Evolutionary conservation across 2,888 invertebrate species (phyloP), one percentile per base, ranked within the genome.

Genomic region (Diaphora mendica): DNA sequence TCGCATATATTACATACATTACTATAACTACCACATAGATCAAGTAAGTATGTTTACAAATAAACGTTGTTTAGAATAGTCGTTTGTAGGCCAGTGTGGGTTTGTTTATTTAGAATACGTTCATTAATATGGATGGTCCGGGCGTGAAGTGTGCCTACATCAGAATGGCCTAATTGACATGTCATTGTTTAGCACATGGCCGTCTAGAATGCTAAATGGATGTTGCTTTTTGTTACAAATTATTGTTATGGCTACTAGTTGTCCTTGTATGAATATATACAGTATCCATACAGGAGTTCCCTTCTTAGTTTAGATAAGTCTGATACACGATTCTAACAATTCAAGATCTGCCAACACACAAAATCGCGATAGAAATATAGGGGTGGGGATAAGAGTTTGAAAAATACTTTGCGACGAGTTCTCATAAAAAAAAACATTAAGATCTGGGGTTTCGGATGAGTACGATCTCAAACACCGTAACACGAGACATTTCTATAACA

Each of bases 61-160:
- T 68, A 44, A 30, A 70, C 39, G 15, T 67, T 71, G n/a, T n/a
- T 48, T 55, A 72, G 26, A 66, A 62, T 62, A 74, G 48, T 30
- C 20, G 71, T 79, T 76, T 76, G 76, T 84, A 81, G 75, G 77
- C 64, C 76, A 71, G 74, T 76, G 84, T 80, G 76, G 81, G 79
- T 69, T 80, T 76, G 73, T 73, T 84, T 72, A 70, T 73, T 84
- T 72, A 70, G 72, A 80, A 79, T 75, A 42, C 51, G 66, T 69
- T 81, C 84, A 84, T 83, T 73, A 81, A 84, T 83, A 83, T 83
- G 74, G 78, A 83, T 83, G 84, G n/a, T 30, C 68, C 30, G 44
- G 42, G 72, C 75, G 75, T 79, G 79, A 74, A 72, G 71, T 26
- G 59, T 33, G 68, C 76, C 79, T 74, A 80, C 82, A 79, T 75